These are phyloP conservation scores for Anastrepha ludens DNA, from an alignment of 1,140 invertebrate genomes.

Conservation along the genomic window DNA sequence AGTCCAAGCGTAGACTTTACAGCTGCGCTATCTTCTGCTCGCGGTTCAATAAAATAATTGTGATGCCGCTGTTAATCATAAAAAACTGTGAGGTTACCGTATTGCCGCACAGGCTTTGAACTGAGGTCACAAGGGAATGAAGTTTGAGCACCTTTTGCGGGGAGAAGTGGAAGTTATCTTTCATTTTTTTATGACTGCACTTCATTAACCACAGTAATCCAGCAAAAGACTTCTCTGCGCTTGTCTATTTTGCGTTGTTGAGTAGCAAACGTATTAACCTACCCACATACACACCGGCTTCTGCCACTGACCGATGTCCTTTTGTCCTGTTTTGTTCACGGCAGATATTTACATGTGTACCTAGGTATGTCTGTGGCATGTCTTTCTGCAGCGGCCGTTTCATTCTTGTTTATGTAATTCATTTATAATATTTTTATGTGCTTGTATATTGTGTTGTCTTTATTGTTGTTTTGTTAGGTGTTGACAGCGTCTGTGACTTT, in stretches of 20 bases:
- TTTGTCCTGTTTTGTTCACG: not conserved
- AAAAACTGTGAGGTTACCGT: not conserved
- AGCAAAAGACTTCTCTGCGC: not conserved
- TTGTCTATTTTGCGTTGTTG: not conserved
- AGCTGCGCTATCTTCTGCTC: not conserved
- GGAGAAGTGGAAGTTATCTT: constrained; percentile 14
- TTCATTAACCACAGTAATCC: constrained; percentile 47
- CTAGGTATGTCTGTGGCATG: not conserved
- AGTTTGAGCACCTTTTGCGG: not conserved
- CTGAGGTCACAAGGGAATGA: not conserved
- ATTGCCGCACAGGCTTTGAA: not conserved
- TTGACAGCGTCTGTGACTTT: constrained; percentile 44
- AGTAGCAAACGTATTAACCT: not conserved
- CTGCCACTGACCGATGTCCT: not conserved
- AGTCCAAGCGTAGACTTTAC: not conserved
- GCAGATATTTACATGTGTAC: not conserved
- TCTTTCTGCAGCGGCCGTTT: no score
- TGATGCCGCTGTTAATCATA: constrained; percentile 56
- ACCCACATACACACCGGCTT: not conserved
- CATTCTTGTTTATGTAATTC: constrained; percentile 4
- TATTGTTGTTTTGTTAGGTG: constrained; percentile 40
- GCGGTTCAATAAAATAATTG: constrained; percentile 65
- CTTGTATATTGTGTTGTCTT: not conserved
- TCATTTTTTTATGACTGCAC: constrained; percentile 37
- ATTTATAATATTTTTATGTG: not conserved